Evolutionary conservation across 92 coral and sea anemone genomes (phyloP).

Genomic region (Isaurus tuberculatus): DNA sequence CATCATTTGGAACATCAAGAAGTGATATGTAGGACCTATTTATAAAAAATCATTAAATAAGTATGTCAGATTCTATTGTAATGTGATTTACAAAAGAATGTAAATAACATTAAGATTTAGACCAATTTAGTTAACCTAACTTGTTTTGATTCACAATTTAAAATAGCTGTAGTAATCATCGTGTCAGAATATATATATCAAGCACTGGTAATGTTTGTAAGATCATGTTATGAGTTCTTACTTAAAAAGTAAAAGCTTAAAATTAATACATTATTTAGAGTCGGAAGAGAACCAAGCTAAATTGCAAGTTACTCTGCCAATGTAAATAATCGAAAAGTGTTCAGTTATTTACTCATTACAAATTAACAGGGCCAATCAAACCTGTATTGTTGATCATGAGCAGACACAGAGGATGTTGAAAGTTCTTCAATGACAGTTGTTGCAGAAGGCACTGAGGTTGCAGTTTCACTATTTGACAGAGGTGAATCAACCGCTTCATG

Average conservation of each 20-base stretch:
- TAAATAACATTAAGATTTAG: too few relatives aligned
- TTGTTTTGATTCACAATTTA: too few relatives aligned
- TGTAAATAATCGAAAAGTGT: neutral
- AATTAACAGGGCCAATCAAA: neutral
- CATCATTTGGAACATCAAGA: neutral
- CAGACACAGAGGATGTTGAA: neutral
- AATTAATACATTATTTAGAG: neutral
- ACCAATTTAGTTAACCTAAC: too few relatives aligned
- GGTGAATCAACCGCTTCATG: neutral
- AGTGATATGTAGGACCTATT: slow-evolving; percentile 1
- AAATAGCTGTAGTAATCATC: too few relatives aligned
- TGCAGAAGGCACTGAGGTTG: neutral
- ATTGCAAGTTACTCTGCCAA: neutral
- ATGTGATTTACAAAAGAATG: neutral
- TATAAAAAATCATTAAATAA: neutral
- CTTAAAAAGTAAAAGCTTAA: too few relatives aligned
- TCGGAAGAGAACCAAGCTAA: neutral
- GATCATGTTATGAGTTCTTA: too few relatives aligned
- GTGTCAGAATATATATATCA: too few relatives aligned
- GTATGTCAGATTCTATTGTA: neutral
- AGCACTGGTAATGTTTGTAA: too few relatives aligned
- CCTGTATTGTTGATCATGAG: slow-evolving; percentile 8
- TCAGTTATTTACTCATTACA: neutral
- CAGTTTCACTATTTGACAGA: neutral
- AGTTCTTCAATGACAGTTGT: neutral